Evolutionary conservation across 2,113 vertebrate genomes (phyloP).

Genomic region (Pterocles burchelli): DNA sequence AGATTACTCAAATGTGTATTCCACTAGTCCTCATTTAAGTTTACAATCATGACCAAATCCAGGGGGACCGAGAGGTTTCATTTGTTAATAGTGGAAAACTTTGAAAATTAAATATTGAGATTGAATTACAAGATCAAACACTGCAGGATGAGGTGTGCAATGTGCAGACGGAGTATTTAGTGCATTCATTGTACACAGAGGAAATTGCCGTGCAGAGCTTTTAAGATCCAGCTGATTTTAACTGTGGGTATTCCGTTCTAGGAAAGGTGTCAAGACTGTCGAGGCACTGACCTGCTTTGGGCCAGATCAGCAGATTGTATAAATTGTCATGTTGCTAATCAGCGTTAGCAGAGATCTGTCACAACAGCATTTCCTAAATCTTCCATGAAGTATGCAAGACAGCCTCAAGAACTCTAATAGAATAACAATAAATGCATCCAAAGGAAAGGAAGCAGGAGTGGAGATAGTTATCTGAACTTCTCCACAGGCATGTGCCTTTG

Average conservation of each 20-base stretch:
- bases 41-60: neutral
- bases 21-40: neutral
- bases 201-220: neutral
- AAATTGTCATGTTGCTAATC: neutral
- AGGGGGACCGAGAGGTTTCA: neutral
- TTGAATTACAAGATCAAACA: neutral
- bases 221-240: neutral
- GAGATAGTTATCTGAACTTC: neutral
- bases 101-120: neutral
- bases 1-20: neutral
- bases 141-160: neutral
- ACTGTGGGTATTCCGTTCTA: neutral
- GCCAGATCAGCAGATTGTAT: neutral
- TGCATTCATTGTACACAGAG: neutral
- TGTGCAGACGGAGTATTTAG: neutral
- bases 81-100: neutral
- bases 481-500: neutral
- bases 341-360: neutral
- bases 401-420: neutral
- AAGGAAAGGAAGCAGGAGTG: neutral
- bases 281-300: neutral
- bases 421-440: neutral
- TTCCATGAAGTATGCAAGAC: neutral
- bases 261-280: neutral
- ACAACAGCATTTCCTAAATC: neutral